These are phyloP conservation scores for Phortica magna DNA, from an alignment of 2,888 invertebrate species.

Conservation along the genomic window DNA sequence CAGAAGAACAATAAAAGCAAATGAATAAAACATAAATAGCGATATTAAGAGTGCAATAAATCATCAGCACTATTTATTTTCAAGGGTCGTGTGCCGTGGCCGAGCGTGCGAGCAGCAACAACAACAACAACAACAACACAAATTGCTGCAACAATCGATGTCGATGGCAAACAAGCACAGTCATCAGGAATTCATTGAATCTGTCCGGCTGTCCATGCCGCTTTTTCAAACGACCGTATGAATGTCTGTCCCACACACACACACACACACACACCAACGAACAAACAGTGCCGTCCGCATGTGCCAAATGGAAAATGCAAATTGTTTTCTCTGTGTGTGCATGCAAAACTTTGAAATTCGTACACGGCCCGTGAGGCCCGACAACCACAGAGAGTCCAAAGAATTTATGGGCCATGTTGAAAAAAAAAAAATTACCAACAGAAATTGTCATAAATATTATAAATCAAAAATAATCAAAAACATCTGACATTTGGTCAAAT, in stretches of 20 bases:
- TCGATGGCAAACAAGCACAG: neutral
- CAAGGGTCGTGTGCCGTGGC: neutral
- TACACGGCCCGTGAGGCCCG: neutral
- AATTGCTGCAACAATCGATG: neutral
- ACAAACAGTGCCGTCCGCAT: neutral
- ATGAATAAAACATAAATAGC: slow-evolving; percentile 67
- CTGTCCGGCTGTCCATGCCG: neutral
- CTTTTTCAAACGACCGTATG: neutral
- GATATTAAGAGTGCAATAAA: slow-evolving; percentile 59
- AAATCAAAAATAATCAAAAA: no score
- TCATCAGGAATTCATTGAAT: slow-evolving; percentile 26
- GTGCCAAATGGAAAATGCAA: slow-evolving; percentile 62
- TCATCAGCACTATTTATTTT: slow-evolving; percentile 48
- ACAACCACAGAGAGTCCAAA: neutral
- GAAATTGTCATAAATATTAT: no score
- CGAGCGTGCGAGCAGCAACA: neutral
- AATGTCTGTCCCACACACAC: slow-evolving; percentile 9
- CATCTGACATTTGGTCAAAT: no score
- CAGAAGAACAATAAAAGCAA: slow-evolving; percentile 55
- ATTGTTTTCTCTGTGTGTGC: slow-evolving; percentile 56
- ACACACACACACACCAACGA: no score
- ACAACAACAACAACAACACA: slow-evolving; percentile 4
- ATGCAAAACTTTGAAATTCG: slow-evolving; percentile 54
- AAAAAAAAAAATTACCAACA: neutral
- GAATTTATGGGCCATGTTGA: slow-evolving; percentile 16